Percentiles rank a stretch among this genome's conserved stretches.
Conservation (phyloP, 2,113 vertebrate genomes). For the Halichoerus grypus region DNA sequence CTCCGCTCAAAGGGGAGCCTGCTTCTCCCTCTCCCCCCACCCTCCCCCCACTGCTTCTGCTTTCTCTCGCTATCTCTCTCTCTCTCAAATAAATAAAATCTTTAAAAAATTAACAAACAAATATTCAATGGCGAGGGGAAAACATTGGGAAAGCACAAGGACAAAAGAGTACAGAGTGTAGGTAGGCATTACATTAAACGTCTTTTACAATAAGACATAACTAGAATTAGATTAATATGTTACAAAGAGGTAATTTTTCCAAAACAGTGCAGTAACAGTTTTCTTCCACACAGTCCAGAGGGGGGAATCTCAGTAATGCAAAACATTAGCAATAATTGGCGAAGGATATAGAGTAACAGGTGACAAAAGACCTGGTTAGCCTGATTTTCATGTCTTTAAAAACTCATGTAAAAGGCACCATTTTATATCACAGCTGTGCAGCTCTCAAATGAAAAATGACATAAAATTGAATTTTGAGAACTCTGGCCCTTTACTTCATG, state of each 20-base stretch:
- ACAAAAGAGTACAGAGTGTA: not conserved
- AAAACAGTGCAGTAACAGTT: not conserved
- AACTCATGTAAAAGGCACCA: not conserved
- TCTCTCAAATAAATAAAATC: not conserved
- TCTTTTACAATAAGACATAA: constrained; percentile 1
- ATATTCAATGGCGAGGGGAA: not conserved
- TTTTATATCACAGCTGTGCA: not conserved
- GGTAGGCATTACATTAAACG: not conserved
- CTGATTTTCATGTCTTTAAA: constrained; percentile 31
- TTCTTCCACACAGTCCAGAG: not conserved
- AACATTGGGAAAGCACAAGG: not conserved
- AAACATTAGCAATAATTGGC: not conserved
- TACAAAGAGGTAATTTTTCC: not conserved
- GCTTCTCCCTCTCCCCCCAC: not conserved
- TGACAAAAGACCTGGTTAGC: not conserved
- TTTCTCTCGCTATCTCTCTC: not conserved
- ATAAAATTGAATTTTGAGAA: constrained; percentile 18
- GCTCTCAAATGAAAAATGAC: constrained; percentile 56
- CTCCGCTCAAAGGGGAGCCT: not conserved
- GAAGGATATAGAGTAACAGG: not conserved
- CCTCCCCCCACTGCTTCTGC: not conserved
- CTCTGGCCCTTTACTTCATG: not conserved
- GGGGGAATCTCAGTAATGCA: not conserved
- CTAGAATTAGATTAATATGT: not conserved
- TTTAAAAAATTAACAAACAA: not conserved